phyloP scores from a whole-genome alignment of 1,140 invertebrate species.

The Ectropis grisescens region DNA sequence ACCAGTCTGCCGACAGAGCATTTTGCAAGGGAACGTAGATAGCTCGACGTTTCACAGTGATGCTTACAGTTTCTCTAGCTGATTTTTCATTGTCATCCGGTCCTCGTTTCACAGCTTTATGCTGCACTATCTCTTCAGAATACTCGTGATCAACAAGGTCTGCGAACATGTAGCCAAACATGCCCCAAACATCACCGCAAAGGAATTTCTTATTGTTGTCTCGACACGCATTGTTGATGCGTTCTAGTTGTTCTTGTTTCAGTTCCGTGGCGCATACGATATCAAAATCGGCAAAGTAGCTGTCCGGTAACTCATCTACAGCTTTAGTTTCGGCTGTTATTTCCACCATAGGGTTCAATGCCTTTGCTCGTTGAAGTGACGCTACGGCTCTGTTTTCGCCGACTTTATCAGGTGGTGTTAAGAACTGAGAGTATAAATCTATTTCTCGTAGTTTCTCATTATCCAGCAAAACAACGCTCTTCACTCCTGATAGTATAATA shows the following conservation, averaged over 20 bases:
- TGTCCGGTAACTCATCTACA: conserved; percentile 74
- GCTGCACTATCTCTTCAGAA: conserved; percentile 78
- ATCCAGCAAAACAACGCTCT: conserved; percentile 91
- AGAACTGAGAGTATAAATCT: conserved; percentile 86
- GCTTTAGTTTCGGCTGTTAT: conserved; percentile 80
- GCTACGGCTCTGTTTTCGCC: conserved; percentile 87
- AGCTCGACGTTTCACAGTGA: conserved; percentile 54
- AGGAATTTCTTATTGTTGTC: conserved; percentile 88
- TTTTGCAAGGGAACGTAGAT: conserved; percentile 79
- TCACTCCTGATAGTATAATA: conserved; percentile 94
- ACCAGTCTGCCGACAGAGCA: conserved; percentile 77
- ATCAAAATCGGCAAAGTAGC: conserved; percentile 86
- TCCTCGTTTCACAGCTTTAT: conserved; percentile 71
- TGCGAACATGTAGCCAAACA: conserved; percentile 91
- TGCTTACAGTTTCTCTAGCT: conserved; percentile 46
- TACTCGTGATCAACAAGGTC: conserved; percentile 91
- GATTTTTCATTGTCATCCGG: conserved; percentile 58
- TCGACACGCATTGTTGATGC: conserved; percentile 86
- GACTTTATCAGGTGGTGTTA: conserved; percentile 75
- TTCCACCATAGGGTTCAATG: conserved; percentile 94
- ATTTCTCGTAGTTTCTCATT: conserved; percentile 78
- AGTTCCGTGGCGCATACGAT: conserved; percentile 88
- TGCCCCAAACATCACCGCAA: conserved; percentile 93
- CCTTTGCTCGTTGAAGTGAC: conserved; percentile 81
- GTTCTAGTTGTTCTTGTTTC: conserved; percentile 77